Evolutionary conservation across 1,140 invertebrate genomes (phyloP), one percentile per base, ranked within the genome.

Genomic region (Hestina assimilis): DNA sequence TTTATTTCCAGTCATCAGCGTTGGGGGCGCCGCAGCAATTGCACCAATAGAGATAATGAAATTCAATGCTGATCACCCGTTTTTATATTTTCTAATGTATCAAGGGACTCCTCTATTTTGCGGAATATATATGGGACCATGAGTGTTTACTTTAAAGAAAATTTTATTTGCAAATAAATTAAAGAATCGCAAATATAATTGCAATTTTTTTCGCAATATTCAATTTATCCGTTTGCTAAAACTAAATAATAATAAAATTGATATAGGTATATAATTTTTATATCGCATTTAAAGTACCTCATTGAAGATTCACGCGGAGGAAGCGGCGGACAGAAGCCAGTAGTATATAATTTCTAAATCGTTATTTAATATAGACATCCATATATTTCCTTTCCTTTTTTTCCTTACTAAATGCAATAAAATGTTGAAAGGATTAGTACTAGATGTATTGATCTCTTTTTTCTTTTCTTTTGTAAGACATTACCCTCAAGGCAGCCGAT

Each of bases 61-160:
- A 11, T 64, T 68, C 20, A 53, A 51, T 17, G 65, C 66, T 2
- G 35, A 64, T 33, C 57, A 51, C 20, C 57, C 57, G 21, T 68
- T 40, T 31, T 26, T 46, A 26, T 64, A 64, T 40, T 68, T 55
- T 51, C 54, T 68, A 42, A 14, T 61, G 47, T 55, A 58, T 21
- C 17, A 48, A 45, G 29, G 15, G 2, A 41, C 48, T 19, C 52
- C 45, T 8, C 33, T 69, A 31, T 66, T 69, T 52, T 41, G 47
- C 47, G 63, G 66, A 47, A 29, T 51, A 21, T 66, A 57, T 20
- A 28, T 35, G 24, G 63, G 63, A 23, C 9, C 48, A 31, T 31
- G 4, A 45, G 2, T 3, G 9, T 9, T 28, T 9, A 26, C 5
- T 8, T 9, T 26, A 1, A 28, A 8, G 0, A 7, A n/a, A 8